Evolutionary conservation across 2,113 vertebrate genomes (phyloP).

Genomic region (Channa maculata): DNA sequence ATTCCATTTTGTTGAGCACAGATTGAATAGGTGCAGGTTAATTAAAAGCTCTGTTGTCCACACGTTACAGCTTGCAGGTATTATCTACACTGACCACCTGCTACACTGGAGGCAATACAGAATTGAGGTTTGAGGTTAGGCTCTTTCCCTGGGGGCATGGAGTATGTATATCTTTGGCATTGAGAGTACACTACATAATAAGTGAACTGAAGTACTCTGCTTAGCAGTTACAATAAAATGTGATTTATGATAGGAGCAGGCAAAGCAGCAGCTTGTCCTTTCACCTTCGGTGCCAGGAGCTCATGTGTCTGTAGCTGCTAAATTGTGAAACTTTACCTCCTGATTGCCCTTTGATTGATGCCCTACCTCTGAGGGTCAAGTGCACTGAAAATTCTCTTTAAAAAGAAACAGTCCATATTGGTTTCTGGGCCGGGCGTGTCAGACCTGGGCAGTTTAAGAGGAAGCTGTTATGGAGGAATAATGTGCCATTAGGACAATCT

Average conservation of each 20-base stretch:
- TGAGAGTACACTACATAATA: slow-evolving; percentile 25
- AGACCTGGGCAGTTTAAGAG: slow-evolving; percentile 44
- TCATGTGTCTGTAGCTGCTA: slow-evolving; percentile 41
- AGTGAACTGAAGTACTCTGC: slow-evolving; percentile 25
- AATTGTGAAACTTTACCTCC: slow-evolving; percentile 56
- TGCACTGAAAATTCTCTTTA: slow-evolving; percentile 41
- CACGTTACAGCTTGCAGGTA: slow-evolving; percentile 47
- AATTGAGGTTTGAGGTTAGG: slow-evolving; percentile 13
- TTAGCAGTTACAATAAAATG: slow-evolving; percentile 35
- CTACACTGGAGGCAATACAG: slow-evolving; percentile 27
- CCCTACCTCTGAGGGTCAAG: slow-evolving; percentile 45
- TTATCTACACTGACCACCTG: slow-evolving; percentile 72
- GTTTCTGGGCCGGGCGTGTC: slow-evolving; percentile 36
- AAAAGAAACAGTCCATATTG: slow-evolving; percentile 54
- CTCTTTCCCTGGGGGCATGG: not conserved
- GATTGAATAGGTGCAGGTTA: slow-evolving; percentile 57
- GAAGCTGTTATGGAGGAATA: slow-evolving; percentile 40
- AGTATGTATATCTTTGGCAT: slow-evolving; percentile 31
- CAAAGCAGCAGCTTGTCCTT: slow-evolving; percentile 17
- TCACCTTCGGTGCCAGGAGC: slow-evolving; percentile 16
- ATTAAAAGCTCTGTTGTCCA: slow-evolving; percentile 54
- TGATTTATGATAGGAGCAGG: slow-evolving; percentile 44
- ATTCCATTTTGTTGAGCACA: not conserved
- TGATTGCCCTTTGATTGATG: slow-evolving; percentile 66
- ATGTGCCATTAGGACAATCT: slow-evolving; percentile 33